Conservation (phyloP, 2,888 invertebrate species). For the Dicyrtomina minuta region DNA sequence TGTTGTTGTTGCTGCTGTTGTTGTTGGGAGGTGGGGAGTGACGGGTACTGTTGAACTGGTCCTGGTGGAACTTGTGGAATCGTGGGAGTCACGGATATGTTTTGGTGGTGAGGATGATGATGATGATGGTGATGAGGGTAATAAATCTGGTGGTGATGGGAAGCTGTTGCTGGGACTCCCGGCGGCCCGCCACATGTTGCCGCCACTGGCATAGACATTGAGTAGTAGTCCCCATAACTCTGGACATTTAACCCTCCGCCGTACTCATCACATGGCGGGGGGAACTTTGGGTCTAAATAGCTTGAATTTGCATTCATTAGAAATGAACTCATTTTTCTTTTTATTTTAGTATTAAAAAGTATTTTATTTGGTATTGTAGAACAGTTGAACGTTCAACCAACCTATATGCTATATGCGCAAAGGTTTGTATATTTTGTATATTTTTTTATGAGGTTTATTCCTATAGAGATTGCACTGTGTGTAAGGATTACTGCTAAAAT, state of each 20-base stretch:
- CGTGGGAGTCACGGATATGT: slow-evolving; percentile 46
- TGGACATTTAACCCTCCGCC: slow-evolving; percentile 44
- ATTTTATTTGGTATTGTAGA: too few species aligned
- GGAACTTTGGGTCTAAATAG: slow-evolving; percentile 62
- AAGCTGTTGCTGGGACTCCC: slow-evolving; percentile 12
- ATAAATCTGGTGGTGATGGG: slow-evolving; percentile 29
- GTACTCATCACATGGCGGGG: slow-evolving; percentile 50
- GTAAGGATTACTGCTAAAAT: too few species aligned
- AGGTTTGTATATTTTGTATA: too few species aligned
- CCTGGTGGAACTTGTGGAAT: slow-evolving; percentile 37
- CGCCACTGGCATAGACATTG: slow-evolving; percentile 32
- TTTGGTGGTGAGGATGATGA: slow-evolving; percentile 60
- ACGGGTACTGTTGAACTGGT: slow-evolving; percentile 6
- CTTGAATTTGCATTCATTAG: slow-evolving; percentile 50
- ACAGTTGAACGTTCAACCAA: too few species aligned
- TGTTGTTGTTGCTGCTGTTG: slow-evolving; percentile 38
- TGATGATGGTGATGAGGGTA: slow-evolving; percentile 26
- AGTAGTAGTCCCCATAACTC: slow-evolving; percentile 50
- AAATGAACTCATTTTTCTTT: slow-evolving; percentile 50
- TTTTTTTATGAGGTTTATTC: too few species aligned
- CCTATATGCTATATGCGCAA: too few species aligned
- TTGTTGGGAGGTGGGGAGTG: slow-evolving; percentile 11
- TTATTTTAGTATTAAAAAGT: background rate
- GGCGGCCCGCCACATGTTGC: slow-evolving; percentile 30
- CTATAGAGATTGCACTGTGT: too few species aligned